Conservation (phyloP, 2,888 invertebrate species). For the Pocota personata region DNA sequence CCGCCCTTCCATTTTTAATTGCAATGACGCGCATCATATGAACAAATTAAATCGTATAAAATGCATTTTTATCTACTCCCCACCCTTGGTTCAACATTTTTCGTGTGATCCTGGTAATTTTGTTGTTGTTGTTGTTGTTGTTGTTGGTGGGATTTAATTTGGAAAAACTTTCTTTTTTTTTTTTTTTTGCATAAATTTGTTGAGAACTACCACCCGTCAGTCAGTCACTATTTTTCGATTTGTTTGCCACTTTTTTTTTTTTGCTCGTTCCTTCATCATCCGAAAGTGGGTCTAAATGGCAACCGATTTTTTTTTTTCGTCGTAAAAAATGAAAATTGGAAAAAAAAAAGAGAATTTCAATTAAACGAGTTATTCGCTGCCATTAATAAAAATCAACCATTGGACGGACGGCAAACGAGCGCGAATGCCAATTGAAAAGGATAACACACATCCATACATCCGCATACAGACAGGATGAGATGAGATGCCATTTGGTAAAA, state of each 20-base stretch:
- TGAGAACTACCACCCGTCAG: conserved; percentile 37
- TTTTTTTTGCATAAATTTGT: conserved; percentile 21
- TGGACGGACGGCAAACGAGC: conserved; percentile 42
- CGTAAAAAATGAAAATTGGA: not conserved
- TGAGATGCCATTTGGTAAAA: conserved; percentile 11
- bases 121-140: too few species aligned
- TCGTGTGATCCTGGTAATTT: conserved; percentile 35
- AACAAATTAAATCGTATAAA: conserved; percentile 69
- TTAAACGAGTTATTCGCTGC: conserved; percentile 65
- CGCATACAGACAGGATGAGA: not conserved
- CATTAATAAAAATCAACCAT: conserved; percentile 67
- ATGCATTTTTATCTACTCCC: conserved; percentile 42
- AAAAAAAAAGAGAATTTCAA: conserved; percentile 58
- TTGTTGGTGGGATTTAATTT: conserved; percentile 57
- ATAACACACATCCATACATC: conserved; percentile 30
- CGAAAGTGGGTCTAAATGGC: conserved; percentile 41
- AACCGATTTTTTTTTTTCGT: not conserved
- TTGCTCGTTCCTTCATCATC: not conserved
- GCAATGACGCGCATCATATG: conserved; percentile 69
- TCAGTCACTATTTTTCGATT: conserved; percentile 46
- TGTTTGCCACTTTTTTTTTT: conserved; percentile 26
- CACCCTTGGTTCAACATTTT: not conserved
- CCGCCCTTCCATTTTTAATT: conserved; percentile 52
- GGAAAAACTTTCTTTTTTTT: conserved; percentile 5
- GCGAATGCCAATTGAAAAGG: conserved; percentile 62